Percentiles rank a stretch among this genome's conserved stretches.
phyloP scores from a whole-genome alignment of 2,888 invertebrate species.

The Lepidocyrtinus sp. region DNA sequence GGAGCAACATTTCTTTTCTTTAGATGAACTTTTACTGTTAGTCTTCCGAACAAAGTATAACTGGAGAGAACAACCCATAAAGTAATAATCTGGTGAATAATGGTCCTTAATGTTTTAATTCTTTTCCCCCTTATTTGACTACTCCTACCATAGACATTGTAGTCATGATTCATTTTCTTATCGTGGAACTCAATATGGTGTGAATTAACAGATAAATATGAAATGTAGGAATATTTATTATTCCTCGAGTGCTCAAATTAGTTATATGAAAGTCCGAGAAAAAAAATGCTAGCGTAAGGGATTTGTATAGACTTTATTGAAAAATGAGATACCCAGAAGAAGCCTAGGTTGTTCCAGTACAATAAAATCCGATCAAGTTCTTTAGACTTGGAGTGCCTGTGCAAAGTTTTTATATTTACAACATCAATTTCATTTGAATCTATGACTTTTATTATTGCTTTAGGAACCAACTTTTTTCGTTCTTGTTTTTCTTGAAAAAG shows the following conservation, averaged over 20 bases:
- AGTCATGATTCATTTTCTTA: not conserved
- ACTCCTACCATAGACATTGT: no score
- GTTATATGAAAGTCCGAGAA: not conserved
- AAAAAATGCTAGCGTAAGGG: not conserved
- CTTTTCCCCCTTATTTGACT: no score
- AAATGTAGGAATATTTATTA: not conserved
- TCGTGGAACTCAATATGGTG: not conserved
- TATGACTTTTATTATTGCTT: conserved; percentile 35
- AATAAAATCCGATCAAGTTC: conserved; percentile 11
- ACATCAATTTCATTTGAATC: conserved; percentile 25
- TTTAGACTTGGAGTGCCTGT: not conserved
- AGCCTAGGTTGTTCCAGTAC: no score
- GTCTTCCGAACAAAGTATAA: not conserved
- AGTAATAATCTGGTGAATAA: not conserved
- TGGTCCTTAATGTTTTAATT: not conserved
- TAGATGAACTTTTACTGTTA: not conserved
- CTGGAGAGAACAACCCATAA: not conserved
- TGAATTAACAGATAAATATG: not conserved
- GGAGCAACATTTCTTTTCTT: no score
- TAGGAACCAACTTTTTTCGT: conserved; percentile 5
- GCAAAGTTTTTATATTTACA: conserved; percentile 26
- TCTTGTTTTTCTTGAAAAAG: not conserved
- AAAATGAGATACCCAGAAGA: not conserved
- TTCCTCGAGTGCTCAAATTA: not conserved
- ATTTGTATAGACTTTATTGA: conserved; percentile 1